Evolutionary conservation across 2,888 invertebrate genomes (phyloP).

Genomic region (Tineola bisselliella): DNA sequence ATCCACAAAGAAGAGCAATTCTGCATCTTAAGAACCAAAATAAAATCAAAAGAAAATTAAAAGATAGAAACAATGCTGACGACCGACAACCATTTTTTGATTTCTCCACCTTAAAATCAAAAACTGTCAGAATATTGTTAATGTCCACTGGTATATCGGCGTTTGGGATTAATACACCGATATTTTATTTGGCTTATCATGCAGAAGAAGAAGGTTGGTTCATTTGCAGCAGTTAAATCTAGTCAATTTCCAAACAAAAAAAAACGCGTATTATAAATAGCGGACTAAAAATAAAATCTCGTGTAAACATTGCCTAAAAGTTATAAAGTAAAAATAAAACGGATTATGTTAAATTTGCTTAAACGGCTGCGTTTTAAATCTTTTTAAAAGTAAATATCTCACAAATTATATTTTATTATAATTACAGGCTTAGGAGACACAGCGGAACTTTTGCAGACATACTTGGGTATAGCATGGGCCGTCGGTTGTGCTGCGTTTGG

Average conservation of each 20-base stretch:
- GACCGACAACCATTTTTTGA: constrained; percentile 88
- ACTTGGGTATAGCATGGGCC: constrained; percentile 84
- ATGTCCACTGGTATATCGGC: constrained; percentile 82
- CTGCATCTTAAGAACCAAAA: constrained; percentile 87
- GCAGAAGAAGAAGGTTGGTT: constrained; percentile 76
- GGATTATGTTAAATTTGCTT: too few relatives aligned
- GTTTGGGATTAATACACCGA: constrained; percentile 86
- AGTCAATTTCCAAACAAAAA: background rate
- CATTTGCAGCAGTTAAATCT: background rate
- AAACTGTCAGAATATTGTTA: constrained; percentile 83
- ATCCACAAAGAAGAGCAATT: constrained; percentile 86
- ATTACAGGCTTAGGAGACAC: constrained; percentile 65
- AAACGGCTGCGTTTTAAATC: too few relatives aligned
- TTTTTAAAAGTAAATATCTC: too few relatives aligned
- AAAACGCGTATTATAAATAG: too few relatives aligned
- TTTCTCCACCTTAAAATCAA: constrained; percentile 83
- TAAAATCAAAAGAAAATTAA: constrained; percentile 78
- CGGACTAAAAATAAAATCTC: too few relatives aligned
- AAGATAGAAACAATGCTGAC: constrained; percentile 79
- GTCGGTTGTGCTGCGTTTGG: constrained; percentile 85
- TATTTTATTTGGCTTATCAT: constrained; percentile 84
- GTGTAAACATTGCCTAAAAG: too few relatives aligned
- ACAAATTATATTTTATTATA: background rate
- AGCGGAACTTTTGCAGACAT: constrained; percentile 74
- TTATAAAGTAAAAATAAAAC: too few relatives aligned